phyloP scores from a whole-genome alignment of 2,113 vertebrate species.

The Mirza zaza region DNA sequence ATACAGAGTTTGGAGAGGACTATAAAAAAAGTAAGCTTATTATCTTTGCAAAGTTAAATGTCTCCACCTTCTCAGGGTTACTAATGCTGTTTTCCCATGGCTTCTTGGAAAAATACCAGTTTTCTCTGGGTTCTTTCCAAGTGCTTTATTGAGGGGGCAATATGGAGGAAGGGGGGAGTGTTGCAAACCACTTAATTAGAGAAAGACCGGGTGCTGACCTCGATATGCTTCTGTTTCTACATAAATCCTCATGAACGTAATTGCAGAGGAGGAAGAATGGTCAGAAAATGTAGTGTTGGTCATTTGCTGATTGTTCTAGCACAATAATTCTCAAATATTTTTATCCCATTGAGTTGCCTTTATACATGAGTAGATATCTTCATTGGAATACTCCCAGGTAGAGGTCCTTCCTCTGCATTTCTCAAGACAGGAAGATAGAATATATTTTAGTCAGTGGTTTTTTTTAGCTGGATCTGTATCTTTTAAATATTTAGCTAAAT shows the following conservation, averaged over 20 bases:
- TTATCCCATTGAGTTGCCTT: background rate
- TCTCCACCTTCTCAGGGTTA: background rate
- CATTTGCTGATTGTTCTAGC: background rate
- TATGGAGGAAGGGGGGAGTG: background rate
- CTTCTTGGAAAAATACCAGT: conserved; percentile 55
- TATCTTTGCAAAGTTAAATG: conserved; percentile 11
- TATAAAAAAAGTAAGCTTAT: background rate
- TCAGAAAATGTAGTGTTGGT: background rate
- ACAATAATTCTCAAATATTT: conserved; percentile 3
- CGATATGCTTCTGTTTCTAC: conserved; percentile 24
- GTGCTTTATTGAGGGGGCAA: conserved; percentile 7
- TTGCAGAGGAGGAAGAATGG: background rate
- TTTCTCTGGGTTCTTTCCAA: conserved; percentile 52
- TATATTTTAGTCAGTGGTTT: background rate
- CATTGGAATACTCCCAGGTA: background rate
- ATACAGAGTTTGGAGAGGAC: background rate
- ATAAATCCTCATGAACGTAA: background rate
- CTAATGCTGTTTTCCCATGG: background rate
- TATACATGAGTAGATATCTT: background rate
- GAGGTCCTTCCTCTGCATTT: background rate
- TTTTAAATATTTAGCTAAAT: conserved; percentile 2
- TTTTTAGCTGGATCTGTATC: background rate
- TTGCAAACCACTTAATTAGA: background rate
- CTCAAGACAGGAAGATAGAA: background rate
- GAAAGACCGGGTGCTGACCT: background rate